Evolutionary conservation across 2,113 vertebrate genomes (phyloP), one percentile per base, ranked within the genome.

Genomic region (Larimichthys polyactis): DNA sequence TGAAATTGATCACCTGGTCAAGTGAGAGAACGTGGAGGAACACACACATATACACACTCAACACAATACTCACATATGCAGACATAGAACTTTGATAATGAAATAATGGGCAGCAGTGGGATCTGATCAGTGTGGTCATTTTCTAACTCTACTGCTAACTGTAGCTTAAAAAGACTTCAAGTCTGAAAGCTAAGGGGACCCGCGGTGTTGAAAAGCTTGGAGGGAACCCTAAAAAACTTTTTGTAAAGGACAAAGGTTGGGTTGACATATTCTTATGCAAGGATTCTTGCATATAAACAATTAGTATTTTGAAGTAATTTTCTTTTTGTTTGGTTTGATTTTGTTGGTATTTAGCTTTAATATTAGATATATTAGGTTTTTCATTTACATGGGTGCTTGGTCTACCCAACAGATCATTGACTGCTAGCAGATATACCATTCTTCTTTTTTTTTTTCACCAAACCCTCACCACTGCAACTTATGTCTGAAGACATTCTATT

Each of bases 1-100:
- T 72, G 51, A 85, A 83, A 91, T 79, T 79, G 74, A 86, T 83
- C 67, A 55, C 3, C 29, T 11, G 4, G 70, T 78, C 55, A 69
- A 78, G 58, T 76, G 64, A 69, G 57, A 71, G 62, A 76, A 11
- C 48, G 60, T n/a, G 19, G 44, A 54, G 43, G 16, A 65, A 65
- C 52, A 51, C n/a, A 51, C 55, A 40, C 22, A 55, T 22, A 27
- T 7, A 32, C 58, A 75, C 65, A 78, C 49, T 9, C 36, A 40
- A 8, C 7, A 46, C 24, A 2, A 46, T 74, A 54, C 62, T 44
- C 27, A 52, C n/a, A 65, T 58, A 71, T 24, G 67, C 29, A 44
- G 8, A 40, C 36, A 40, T 40, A 40, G 36, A 40, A 9, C 36
- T 11, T 11, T 2, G 16, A 52, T 48, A 68, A 49, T 36, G 32